Evolutionary conservation across 2,797 vertebrate genomes (phyloP).

Genomic region (Myotis pilosus): DNA sequence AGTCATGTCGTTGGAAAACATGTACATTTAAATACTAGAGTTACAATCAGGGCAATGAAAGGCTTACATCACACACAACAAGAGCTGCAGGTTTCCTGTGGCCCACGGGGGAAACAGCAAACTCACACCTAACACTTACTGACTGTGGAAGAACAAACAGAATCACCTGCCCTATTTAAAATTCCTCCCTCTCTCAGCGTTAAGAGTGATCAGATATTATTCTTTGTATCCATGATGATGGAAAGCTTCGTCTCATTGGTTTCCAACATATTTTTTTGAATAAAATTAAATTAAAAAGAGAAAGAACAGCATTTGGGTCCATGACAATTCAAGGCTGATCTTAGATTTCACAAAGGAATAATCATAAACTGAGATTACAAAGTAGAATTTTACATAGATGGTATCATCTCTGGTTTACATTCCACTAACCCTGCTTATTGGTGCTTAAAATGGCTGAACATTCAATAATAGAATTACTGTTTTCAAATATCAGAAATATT

Average conservation of each 20-base stretch:
- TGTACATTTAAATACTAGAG: not conserved
- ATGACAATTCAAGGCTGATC: not conserved
- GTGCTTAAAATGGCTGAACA: slow-evolving; percentile 18
- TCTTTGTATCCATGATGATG: not conserved
- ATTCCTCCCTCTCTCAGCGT: not conserved
- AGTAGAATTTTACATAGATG: slow-evolving; percentile 19
- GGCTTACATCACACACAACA: not conserved
- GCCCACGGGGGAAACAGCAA: not conserved
- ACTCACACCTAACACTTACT: not conserved
- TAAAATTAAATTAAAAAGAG: too few species aligned
- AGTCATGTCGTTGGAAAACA: not conserved
- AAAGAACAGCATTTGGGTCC: not conserved
- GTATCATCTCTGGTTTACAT: not conserved
- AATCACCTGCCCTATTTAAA: not conserved
- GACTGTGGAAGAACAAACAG: not conserved
- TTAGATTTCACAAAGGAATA: not conserved
- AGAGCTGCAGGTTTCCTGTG: not conserved
- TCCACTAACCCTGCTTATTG: not conserved
- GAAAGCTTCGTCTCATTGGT: not conserved
- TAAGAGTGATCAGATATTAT: not conserved
- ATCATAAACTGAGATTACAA: not conserved
- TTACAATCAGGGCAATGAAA: not conserved
- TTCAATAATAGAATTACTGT: not conserved
- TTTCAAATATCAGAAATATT: slow-evolving; percentile 20
- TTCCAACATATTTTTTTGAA: not conserved